Conservation (phyloP, 1,140 invertebrate species). For the Drosophila lini region DNA sequence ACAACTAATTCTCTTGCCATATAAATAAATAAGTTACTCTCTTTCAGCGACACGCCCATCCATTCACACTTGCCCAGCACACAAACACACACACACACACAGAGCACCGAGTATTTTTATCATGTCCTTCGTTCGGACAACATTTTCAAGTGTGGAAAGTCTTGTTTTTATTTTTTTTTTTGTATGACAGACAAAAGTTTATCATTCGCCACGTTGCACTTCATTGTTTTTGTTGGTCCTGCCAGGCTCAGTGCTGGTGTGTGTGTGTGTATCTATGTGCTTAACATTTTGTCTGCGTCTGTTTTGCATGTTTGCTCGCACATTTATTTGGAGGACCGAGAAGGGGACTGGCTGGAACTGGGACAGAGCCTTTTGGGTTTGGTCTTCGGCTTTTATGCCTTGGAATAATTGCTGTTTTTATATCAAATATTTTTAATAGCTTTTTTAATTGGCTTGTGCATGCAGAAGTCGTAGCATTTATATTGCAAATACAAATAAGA, state of each 20-base stretch:
- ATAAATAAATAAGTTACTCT: conserved; percentile 41
- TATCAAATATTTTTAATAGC: conserved; percentile 70
- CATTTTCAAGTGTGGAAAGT: conserved; percentile 63
- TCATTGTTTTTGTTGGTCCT: conserved; percentile 66
- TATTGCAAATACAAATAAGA: conserved; percentile 36
- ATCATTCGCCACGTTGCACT: conserved; percentile 76
- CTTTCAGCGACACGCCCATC: conserved; percentile 45
- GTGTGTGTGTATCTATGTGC: conserved; percentile 34
- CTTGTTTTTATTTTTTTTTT: conserved; percentile 26
- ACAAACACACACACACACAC: not conserved
- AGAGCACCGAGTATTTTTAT: conserved; percentile 29
- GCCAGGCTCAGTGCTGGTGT: conserved; percentile 23
- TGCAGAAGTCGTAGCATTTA: conserved; percentile 48
- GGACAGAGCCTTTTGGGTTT: conserved; percentile 1
- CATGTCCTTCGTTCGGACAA: conserved; percentile 29
- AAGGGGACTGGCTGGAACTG: not conserved
- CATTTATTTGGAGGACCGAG: conserved; percentile 30
- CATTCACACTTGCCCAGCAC: conserved; percentile 23
- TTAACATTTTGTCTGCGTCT: conserved; percentile 45
- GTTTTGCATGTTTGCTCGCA: conserved; percentile 66
- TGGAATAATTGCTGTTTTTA: conserved; percentile 76
- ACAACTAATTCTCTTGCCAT: conserved; percentile 28
- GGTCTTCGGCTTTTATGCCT: conserved; percentile 41
- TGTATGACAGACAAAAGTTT: conserved; percentile 77
- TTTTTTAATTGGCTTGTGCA: conserved; percentile 66